These are phyloP conservation scores for Ecliptopera silaceata DNA, from an alignment of 2,888 invertebrate species.

Conservation along the genomic window DNA sequence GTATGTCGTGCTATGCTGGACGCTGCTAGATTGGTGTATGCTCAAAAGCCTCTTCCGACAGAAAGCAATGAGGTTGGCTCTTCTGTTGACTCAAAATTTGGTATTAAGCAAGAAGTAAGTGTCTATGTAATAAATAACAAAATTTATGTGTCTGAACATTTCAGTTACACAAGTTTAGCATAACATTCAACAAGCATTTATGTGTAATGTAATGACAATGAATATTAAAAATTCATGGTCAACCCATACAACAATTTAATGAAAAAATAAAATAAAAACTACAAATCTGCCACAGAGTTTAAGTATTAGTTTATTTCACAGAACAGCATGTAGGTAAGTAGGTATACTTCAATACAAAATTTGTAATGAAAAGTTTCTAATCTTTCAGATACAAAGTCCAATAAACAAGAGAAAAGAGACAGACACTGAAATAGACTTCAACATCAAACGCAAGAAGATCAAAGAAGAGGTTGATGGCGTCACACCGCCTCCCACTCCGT, in stretches of 20 bases:
- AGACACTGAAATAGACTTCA: slow-evolving; percentile 82
- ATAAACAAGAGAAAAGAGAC: slow-evolving; percentile 85
- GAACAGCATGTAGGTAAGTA: no score
- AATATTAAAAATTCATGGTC: no score
- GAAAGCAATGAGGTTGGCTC: slow-evolving; percentile 82
- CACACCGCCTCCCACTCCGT: slow-evolving; percentile 63
- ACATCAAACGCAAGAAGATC: slow-evolving; percentile 67
- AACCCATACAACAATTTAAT: no score
- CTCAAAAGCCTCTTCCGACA: slow-evolving; percentile 71
- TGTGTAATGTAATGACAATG: no score
- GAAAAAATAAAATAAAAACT: no score
- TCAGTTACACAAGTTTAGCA: no score
- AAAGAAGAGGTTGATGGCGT: slow-evolving; percentile 70
- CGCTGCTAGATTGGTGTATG: slow-evolving; percentile 88
- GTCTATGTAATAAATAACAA: neutral
- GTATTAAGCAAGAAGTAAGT: slow-evolving; percentile 44
- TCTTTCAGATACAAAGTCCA: slow-evolving; percentile 71
- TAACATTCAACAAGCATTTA: no score
- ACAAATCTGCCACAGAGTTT: no score
- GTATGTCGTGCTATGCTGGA: slow-evolving; percentile 91
- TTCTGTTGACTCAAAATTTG: slow-evolving; percentile 74
- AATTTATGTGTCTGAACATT: neutral
- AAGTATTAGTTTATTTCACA: no score
- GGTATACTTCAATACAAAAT: no score
- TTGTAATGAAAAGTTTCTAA: neutral